These are phyloP conservation scores for Zaprionus gabonicus DNA, from an alignment of 1,140 invertebrate genomes.

Conservation along the genomic window DNA sequence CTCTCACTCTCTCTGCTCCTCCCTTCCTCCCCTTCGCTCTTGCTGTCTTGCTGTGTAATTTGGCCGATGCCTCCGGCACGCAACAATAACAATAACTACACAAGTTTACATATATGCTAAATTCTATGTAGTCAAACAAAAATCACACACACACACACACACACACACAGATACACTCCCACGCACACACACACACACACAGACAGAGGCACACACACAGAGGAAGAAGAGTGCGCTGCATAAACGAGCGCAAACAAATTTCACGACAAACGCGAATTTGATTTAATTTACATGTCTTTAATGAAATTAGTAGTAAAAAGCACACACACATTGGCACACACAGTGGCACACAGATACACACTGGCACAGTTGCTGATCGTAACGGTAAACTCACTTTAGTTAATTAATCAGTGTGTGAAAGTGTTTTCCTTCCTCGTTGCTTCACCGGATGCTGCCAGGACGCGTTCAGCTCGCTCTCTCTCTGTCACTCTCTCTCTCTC, in stretches of 20 bases:
- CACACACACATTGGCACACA: conserved; percentile 10
- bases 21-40: not conserved
- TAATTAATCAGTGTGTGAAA: conserved; percentile 3
- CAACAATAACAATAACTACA: conserved; percentile 12
- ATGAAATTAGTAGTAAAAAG: conserved; percentile 71
- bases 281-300: conserved; percentile 81
- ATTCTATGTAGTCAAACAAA: conserved; percentile 42
- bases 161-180: conserved; percentile 6
- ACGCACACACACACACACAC: conserved; percentile 7
- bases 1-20: not conserved
- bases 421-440: not conserved
- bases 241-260: conserved; percentile 47
- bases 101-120: conserved; percentile 17
- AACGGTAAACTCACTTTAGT: conserved; percentile 39
- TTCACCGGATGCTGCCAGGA: conserved; percentile 14
- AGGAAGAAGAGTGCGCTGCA: conserved; percentile 12
- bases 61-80: conserved; percentile 35
- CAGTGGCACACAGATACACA: not conserved
- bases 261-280: conserved; percentile 64
- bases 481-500: not conserved
- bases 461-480: not conserved
- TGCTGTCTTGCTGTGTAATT: conserved; percentile 29
- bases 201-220: not conserved
- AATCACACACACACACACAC: conserved; percentile 12
- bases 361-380: not conserved